Percentiles rank a stretch among this genome's conserved stretches.
Conservation (phyloP, 2,113 vertebrate species). For the Corydoras sp. region DNA sequence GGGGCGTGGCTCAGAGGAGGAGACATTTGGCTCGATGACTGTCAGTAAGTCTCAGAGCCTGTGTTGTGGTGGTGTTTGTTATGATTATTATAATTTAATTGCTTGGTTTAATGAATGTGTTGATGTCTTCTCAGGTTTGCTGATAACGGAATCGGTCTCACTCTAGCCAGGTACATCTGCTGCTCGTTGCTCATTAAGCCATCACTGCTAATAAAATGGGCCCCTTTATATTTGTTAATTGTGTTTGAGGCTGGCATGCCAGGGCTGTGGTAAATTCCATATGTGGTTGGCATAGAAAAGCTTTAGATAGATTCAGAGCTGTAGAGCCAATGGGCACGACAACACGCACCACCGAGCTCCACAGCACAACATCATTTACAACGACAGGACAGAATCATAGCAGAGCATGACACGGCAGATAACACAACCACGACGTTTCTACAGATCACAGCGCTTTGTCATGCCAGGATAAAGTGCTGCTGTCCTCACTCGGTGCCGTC, state of each 20-base stretch:
- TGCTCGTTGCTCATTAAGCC: conserved; percentile 28
- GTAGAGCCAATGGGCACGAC: conserved; percentile 29
- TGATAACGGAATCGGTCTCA: conserved; percentile 93
- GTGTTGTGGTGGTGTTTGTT: neutral
- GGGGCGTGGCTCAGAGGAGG: conserved; percentile 97
- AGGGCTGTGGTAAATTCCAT: conserved; percentile 52
- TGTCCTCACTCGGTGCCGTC: neutral
- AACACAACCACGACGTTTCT: too few species aligned
- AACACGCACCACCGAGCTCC: too few species aligned
- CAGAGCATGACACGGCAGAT: too few species aligned
- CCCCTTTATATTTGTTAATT: conserved; percentile 38
- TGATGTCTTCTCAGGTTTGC: conserved; percentile 76
- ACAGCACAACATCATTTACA: too few species aligned
- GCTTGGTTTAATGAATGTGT: conserved; percentile 3
- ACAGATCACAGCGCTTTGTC: too few species aligned
- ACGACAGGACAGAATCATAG: too few species aligned
- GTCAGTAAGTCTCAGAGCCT: conserved; percentile 76
- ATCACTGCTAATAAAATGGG: conserved; percentile 18
- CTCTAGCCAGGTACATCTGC: conserved; percentile 81
- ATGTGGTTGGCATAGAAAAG: conserved; percentile 45
- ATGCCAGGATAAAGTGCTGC: too few species aligned
- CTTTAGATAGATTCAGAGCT: conserved; percentile 42
- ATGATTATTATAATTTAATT: neutral
- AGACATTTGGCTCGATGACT: conserved; percentile 92
- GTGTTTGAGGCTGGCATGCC: conserved; percentile 22